A percentile compares a stretch with the other conserved stretches of the same genome.
phyloP scores from a whole-genome alignment of 2,888 invertebrate species.

The Drosophila neoperkinsi region DNA sequence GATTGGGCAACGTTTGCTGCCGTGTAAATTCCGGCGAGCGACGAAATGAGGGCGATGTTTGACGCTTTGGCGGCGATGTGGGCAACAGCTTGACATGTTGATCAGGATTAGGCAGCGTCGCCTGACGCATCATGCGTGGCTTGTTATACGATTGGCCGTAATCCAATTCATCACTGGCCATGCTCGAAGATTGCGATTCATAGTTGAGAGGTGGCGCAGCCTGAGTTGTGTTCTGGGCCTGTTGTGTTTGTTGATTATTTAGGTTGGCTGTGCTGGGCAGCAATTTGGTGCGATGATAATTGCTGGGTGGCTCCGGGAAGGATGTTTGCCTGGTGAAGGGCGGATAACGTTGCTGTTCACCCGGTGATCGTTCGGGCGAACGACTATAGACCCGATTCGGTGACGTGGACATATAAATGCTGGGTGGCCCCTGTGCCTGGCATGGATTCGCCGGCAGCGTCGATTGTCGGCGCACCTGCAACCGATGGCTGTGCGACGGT shows the following conservation, averaged over 20 bases:
- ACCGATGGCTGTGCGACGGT: slow-evolving; percentile 72
- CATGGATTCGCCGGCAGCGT: slow-evolving; percentile 83
- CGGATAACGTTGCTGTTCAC: slow-evolving; percentile 82
- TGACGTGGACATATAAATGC: slow-evolving; percentile 84
- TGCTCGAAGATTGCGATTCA: slow-evolving; percentile 64
- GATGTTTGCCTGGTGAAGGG: slow-evolving; percentile 84
- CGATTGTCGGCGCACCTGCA: slow-evolving; percentile 84
- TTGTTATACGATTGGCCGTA: slow-evolving; percentile 67
- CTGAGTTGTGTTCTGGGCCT: slow-evolving; percentile 9
- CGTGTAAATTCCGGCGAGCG: slow-evolving; percentile 84
- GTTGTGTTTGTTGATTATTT: slow-evolving; percentile 3
- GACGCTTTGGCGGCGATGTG: slow-evolving; percentile 85
- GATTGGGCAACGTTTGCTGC: slow-evolving; percentile 84
- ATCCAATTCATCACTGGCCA: slow-evolving; percentile 75
- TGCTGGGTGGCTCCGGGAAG: slow-evolving; percentile 77
- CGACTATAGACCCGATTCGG: slow-evolving; percentile 84
- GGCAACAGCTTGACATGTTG: slow-evolving; percentile 84
- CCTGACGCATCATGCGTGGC: slow-evolving; percentile 83
- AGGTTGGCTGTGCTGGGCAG: slow-evolving; percentile 82
- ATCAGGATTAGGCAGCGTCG: slow-evolving; percentile 84
- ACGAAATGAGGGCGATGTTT: slow-evolving; percentile 84
- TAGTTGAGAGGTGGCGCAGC: slow-evolving; percentile 61
- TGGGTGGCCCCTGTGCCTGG: slow-evolving; percentile 66
- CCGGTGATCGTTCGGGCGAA: slow-evolving; percentile 84
- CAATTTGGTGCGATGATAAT: slow-evolving; percentile 76